phyloP scores from a whole-genome alignment of 2,888 invertebrate species.

The Orchesellides sinensis region DNA sequence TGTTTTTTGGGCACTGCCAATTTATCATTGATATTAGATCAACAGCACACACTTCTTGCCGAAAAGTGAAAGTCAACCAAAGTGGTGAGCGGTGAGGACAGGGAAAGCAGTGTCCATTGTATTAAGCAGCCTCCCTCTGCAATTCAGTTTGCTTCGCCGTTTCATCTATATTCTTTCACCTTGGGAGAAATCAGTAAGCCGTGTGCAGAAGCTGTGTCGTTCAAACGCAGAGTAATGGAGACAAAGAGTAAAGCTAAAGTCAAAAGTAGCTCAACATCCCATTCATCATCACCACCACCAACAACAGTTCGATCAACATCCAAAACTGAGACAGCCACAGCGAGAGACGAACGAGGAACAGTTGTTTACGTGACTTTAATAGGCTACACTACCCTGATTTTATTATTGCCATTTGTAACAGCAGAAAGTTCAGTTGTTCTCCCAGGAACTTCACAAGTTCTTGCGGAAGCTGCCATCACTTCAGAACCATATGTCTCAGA shows the following conservation, averaged over 20 bases:
- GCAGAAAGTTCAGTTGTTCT: neutral
- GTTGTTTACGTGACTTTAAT: neutral
- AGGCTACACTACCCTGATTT: neutral
- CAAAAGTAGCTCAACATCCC: neutral
- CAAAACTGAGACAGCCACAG: neutral
- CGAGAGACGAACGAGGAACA: neutral
- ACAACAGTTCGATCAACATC: neutral
- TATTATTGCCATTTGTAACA: neutral
- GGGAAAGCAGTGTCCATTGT: too few species aligned
- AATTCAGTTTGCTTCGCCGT: neutral
- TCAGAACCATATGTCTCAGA: conserved; percentile 19
- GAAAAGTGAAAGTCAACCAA: too few species aligned
- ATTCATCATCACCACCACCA: neutral
- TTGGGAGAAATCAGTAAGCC: neutral
- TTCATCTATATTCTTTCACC: neutral
- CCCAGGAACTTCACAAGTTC: neutral
- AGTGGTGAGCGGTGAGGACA: too few species aligned
- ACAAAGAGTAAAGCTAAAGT: neutral
- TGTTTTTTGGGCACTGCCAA: neutral
- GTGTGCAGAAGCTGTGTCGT: neutral
- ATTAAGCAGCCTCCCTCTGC: neutral
- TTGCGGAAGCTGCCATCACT: neutral
- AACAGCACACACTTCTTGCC: too few species aligned
- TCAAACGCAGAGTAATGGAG: neutral
- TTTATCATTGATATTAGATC: neutral